Evolutionary conservation across 2,113 vertebrate species (phyloP).

Genomic region (Hymenochirus boettgeri): DNA sequence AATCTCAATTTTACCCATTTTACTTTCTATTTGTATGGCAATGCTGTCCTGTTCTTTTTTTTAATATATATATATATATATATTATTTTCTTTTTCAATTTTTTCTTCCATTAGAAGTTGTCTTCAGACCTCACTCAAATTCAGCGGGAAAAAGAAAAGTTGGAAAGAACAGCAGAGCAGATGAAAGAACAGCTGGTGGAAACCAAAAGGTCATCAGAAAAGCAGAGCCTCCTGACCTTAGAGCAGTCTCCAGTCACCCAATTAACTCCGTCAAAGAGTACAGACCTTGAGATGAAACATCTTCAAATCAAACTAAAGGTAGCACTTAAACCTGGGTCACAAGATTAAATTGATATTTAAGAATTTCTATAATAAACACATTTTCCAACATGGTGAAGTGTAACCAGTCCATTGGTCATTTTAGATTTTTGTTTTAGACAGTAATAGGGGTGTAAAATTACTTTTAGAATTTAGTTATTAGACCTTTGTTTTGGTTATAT

Average conservation of each 20-base stretch:
- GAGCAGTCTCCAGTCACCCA: slow-evolving; percentile 51
- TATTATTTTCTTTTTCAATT: neutral
- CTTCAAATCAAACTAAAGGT: slow-evolving; percentile 88
- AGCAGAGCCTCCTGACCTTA: slow-evolving; percentile 45
- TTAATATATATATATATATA: too few species aligned
- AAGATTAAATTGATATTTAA: neutral
- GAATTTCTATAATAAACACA: too few species aligned
- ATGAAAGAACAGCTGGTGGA: slow-evolving; percentile 71
- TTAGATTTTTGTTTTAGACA: too few species aligned
- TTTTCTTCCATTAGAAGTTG: slow-evolving; percentile 64
- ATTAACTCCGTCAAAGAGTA: slow-evolving; percentile 59
- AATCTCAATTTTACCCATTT: too few species aligned
- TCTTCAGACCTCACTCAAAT: slow-evolving; percentile 71
- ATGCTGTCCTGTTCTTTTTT: too few species aligned
- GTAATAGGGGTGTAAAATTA: too few species aligned
- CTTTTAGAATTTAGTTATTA: too few species aligned
- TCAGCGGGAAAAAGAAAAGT: slow-evolving; percentile 78
- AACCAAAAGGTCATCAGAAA: slow-evolving; percentile 50
- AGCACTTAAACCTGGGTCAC: slow-evolving; percentile 27
- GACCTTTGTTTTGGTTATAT: too few species aligned
- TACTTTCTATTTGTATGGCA: too few species aligned
- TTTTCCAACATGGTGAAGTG: too few species aligned
- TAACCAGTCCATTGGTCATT: too few species aligned
- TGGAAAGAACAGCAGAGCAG: slow-evolving; percentile 69
- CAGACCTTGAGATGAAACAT: slow-evolving; percentile 80